Base-by-base conservation (phyloP, 2,113 vertebrate species). In the Tylochromis polylepis region DNA sequence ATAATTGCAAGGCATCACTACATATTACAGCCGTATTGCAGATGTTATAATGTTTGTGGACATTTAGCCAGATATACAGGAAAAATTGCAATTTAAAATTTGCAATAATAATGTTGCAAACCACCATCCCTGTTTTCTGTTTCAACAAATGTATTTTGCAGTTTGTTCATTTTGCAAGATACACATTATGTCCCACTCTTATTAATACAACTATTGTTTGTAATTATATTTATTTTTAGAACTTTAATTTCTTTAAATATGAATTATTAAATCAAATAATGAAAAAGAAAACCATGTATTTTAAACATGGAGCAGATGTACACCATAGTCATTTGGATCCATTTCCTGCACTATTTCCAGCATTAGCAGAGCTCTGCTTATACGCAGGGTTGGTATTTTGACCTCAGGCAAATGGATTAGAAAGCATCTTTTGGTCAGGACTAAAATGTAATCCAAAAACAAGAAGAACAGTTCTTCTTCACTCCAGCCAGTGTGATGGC, bases 341-440 rank as follows among this genome's bases (percentile, higher is more conserved):
- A 24, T 29, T 31, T 77, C 41, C 49, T 60, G n/a, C 12, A 53
- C 20, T 43, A 1, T 56, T 53, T 67, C 11, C 36, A 12, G 60
- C 5, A 77, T 85, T 60, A 78, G 3, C 1, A 10, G n/a, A 51
- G 75, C 62, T 65, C 18, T 58, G 15, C 60, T 49, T n/a, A 43
- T 41, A 72, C 16, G 43, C 56, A 38, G n/a, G 6, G 58, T 70
- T 84, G 36, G n/a, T 59, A 34, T 79, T 92, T 87, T 88, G 83
- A 56, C 53, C 20, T 34, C 36, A 51, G 29, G 14, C 65, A 20
- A 38, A 65, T 55, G 72, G 90, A 90, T 91, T 88, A 83, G 60
- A 85, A 78, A 85, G 36, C 27, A 51, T 79, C 85, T 91, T 89
- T 84, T 86, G 75, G 49, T 22, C 34, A 12, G 22, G 81, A 59